Evolutionary conservation across 2,888 invertebrate species (phyloP).

Genomic region (Acanthosepion lycidas): DNA sequence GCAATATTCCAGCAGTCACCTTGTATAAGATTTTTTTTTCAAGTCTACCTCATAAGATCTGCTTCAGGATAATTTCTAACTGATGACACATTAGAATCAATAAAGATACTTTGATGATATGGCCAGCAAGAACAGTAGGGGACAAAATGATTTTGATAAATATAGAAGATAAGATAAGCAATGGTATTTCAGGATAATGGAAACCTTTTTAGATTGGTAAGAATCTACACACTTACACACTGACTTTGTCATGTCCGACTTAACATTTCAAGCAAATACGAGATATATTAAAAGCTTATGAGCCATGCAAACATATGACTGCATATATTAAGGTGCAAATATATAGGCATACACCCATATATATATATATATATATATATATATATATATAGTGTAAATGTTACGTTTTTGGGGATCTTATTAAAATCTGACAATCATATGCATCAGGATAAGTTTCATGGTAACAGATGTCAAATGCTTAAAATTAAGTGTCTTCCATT

Average conservation of each 20-base stretch:
- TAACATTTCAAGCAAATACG: neutral
- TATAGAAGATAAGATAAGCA: neutral
- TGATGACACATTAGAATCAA: no score
- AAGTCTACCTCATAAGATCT: neutral
- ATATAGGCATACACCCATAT: neutral
- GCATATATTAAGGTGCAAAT: neutral
- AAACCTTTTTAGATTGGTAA: neutral
- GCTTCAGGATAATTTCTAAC: neutral
- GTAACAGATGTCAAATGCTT: no score
- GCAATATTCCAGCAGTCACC: neutral
- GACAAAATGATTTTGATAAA: neutral
- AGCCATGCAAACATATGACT: neutral
- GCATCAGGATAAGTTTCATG: no score
- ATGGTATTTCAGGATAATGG: neutral
- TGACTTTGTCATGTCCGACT: neutral
- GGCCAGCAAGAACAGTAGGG: no score
- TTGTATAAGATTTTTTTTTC: neutral
- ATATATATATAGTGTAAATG: no score
- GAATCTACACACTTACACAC: neutral
- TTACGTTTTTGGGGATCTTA: no score
- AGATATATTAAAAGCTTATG: neutral
- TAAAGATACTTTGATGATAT: no score
- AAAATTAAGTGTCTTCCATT: no score
- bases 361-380: neutral
- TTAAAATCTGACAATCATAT: no score